Conservation (phyloP, 1,140 invertebrate genomes). For the Tachypleus tridentatus region DNA sequence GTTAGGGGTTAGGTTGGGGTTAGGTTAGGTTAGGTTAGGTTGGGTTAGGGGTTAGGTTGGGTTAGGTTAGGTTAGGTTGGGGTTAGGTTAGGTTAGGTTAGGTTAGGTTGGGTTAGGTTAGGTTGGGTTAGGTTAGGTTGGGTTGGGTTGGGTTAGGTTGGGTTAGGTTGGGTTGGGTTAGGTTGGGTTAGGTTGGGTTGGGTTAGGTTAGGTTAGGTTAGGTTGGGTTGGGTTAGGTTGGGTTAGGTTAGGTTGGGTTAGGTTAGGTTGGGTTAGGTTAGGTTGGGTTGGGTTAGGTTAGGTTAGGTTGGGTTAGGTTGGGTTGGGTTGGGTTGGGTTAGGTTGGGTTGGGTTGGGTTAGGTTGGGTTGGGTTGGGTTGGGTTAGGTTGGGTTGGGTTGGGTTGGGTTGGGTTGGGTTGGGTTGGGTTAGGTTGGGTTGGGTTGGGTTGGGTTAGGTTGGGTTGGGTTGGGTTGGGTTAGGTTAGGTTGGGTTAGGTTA, state of each 20-base stretch:
- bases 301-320: constrained; percentile 24
- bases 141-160: constrained; percentile 25
- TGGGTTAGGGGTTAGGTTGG: constrained; percentile 23
- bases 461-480: constrained; percentile 19
- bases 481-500: constrained; percentile 20
- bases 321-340: constrained; percentile 26
- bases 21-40: constrained; percentile 22
- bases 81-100: constrained; percentile 22
- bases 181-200: constrained; percentile 21
- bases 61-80: constrained; percentile 23
- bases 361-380: constrained; percentile 19
- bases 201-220: constrained; percentile 21
- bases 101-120: constrained; percentile 23
- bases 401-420: constrained; percentile 17
- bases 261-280: constrained; percentile 21
- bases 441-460: constrained; percentile 25
- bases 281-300: constrained; percentile 23
- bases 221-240: constrained; percentile 13
- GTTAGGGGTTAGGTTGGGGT: constrained; percentile 16
- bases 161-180: constrained; percentile 26
- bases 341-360: constrained; percentile 27
- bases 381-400: constrained; percentile 25
- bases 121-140: constrained; percentile 19
- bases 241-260: constrained; percentile 21
- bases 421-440: constrained; percentile 20